Base-by-base conservation (phyloP, 2,888 invertebrate species). In the Agrypnus murinus region DNA sequence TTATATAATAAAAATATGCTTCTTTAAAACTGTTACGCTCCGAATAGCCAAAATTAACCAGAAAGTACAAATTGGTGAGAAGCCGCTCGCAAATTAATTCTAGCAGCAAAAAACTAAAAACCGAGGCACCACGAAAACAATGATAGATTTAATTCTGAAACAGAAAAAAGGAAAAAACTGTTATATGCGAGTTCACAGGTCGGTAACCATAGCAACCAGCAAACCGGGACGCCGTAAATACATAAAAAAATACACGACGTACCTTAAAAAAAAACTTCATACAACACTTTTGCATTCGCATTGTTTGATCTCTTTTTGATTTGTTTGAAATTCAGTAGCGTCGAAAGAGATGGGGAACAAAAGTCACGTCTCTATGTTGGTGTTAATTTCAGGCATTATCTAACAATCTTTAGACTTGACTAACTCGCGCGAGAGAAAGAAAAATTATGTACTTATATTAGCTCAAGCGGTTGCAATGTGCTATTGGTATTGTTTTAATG, bases 361-460 rank as follows among this genome's bases (percentile, higher is more conserved):
- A 67, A 69, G 77, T 72, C 74, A 76, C 71, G 77, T 82, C 79
- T 77, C 72, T 80, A 82, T 80, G 83, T 78, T 81, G 84, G 86
- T 85, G 86, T 85, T 86, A 86, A 86, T 86, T 86, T 85, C 84
- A 84, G 80, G 77, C 81, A 84, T 85, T 86, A 86, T 86, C 86
- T 85, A 83, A 83, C 83, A 81, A 86, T 86, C 86, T 86, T 86
- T 83, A 86, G 84, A 86, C 85, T 85, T 85, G 84, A 86, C 85
- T 85, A 85, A 86, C 84, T 83, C 82, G 84, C 84, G 83, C 84
- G 84, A 85, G 85, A 85, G 84, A 84, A 86, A 84, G 86, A 86
- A 85, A 85, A 86, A 86, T 86, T 84, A 85, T 85, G 85, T 84
- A 79, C 83, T 82, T 82, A 74, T 76, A 79, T 75, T 79, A 73